Base-by-base conservation (phyloP, 1,140 invertebrate genomes). In the Ectropis grisescens region DNA sequence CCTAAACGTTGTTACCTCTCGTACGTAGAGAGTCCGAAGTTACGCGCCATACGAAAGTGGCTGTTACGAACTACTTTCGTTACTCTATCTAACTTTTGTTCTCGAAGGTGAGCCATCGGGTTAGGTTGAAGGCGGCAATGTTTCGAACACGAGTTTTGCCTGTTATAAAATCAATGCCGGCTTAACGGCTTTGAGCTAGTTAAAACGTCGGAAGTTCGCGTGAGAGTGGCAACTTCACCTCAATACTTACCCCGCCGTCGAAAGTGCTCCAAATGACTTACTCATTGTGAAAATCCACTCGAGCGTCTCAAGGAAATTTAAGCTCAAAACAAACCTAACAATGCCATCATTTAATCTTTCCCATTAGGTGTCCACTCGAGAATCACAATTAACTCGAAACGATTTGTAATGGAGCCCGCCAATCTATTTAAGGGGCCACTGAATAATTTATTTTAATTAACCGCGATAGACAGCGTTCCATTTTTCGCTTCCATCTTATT, bases 371-470 rank as follows among this genome's bases (percentile, higher is more conserved):
- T 22, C 28, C 24, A n/a, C 39, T 16, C 33, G 29, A 29, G 44
- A 51, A 51, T 49, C 41, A 42, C 45, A 55, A 55, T 52, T 51
- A 52, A 47, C 36, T 47, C 33, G 29, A 29, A 47, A 47, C 48
- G 39, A 50, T 59, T 59, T 55, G 48, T 53, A 51, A 58, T 36
- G 36, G 33, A 43, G 56, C 41, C 36, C 3, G 33, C 40, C 52
- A 47, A 54, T 64, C 48, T 59, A 57, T 58, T 58, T 55, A 59
- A 54, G 40, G 37, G 41, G 37, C 47, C 50, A 41, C 47, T 58
- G 65, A 75, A 68, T 72, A 69, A 68, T 76, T 69, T 68, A 71
- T 72, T 71, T 76, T 71, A 76, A 72, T 76, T 72, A 71, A 69
- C 66, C 49, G 62, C 55, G 38, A 56, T 57, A 52, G 64, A 56